Conservation (phyloP, 2,113 vertebrate species). For the Procapra przewalskii region DNA sequence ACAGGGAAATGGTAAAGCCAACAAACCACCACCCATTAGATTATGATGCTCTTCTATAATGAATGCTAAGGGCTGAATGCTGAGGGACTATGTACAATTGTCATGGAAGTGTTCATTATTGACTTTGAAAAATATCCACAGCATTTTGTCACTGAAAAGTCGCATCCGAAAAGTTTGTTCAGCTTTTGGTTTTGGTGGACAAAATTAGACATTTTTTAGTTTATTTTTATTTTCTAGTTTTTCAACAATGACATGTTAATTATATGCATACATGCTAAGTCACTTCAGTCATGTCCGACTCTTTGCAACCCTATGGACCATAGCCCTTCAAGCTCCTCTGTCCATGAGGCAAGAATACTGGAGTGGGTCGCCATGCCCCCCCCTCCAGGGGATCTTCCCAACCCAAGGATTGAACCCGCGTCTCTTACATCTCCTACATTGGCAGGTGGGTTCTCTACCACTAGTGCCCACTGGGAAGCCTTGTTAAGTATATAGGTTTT, state of each 20-base stretch:
- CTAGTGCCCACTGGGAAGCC: background rate
- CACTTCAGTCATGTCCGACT: background rate
- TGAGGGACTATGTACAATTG: background rate
- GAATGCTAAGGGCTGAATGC: background rate
- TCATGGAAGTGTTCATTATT: background rate
- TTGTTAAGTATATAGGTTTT: background rate
- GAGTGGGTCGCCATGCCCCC: accelerated
- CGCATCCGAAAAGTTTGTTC: background rate
- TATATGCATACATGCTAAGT: background rate
- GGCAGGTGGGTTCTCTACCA: background rate
- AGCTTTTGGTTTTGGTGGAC: background rate
- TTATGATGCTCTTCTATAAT: background rate
- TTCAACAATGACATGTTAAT: background rate
- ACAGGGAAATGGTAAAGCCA: background rate
- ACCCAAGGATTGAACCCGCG: accelerated
- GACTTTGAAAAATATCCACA: background rate
- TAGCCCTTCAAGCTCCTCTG: background rate
- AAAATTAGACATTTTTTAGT: background rate
- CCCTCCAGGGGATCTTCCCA: background rate
- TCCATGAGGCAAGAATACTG: background rate
- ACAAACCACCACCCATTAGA: background rate
- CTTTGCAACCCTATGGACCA: background rate
- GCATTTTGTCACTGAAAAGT: background rate
- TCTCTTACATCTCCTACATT: background rate
- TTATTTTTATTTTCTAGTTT: slow-evolving; percentile 29